Base-by-base conservation (phyloP, 2,797 vertebrate genomes). In the Acipenser ruthenus region DNA sequence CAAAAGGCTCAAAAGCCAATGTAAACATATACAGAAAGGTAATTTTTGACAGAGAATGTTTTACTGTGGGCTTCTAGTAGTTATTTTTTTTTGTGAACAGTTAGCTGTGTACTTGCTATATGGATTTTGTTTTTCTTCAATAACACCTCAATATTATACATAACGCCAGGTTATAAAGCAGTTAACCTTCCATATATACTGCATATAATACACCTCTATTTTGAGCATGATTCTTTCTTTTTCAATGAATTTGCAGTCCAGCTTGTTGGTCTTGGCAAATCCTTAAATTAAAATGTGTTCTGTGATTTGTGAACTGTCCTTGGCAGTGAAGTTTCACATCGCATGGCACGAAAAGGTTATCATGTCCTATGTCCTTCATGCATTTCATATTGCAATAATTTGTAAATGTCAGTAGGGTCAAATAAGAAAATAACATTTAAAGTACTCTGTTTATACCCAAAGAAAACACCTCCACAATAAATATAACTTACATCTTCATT, bases 21-120 rank as follows among this genome's bases (percentile, higher is more conserved):
- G 47, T 49, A 60, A 67, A 62, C 62, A 56, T 66, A 61, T 60
- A 67, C 60, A 53, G 13, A 50, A 11, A 58, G 55, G 3, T 58
- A 1, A 58, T 58, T 58, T n/a, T 58, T 58, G 12, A 7, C 6
- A 2, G 12, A 58, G 11, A 58, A 7, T 58, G 15, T n/a, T 37
- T 37, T 37, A 37, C 37, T 37, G 37, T 37, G 37, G 37, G 37
- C 37, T 37, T 37, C 37, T 37, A 18, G 15, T 18, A 18, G 1
- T 18, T 18, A 1, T 18, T 18, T 18, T 18, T 18, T 58, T n/a
- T n/a, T 58, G 12, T 58, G 13, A n/a, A 58, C 11, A 58, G 13
- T n/a, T 58, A 13, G 55, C 0, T 58, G 7, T 11, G 12, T 58
- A 12, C 2, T 53, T 37, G 55, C 55, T 58, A 7, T 53, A 58